phyloP scores from a whole-genome alignment of 92 coral and sea anemone genomes.

The Phenganax subtilis region DNA sequence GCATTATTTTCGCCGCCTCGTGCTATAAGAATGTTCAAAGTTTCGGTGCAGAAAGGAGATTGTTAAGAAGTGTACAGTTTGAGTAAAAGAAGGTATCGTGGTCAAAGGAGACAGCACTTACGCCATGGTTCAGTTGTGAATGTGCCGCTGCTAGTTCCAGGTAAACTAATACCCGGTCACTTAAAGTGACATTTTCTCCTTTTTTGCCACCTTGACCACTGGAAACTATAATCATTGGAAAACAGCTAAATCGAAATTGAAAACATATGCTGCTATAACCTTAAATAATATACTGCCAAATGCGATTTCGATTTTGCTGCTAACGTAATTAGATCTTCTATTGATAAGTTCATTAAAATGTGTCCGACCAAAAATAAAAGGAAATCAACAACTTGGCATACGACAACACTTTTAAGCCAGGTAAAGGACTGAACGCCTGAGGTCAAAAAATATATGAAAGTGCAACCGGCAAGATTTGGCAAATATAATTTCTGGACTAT shows the following conservation, averaged over 20 bases:
- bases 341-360: no score
- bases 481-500: no score
- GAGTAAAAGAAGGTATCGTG: no score
- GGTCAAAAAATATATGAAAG: no score
- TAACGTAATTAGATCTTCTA: no score
- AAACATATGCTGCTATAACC: neutral
- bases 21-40: conserved; percentile 55
- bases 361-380: no score
- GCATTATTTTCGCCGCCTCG: conserved; percentile 93
- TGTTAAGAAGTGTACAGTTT: neutral
- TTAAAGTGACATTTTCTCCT: conserved; percentile 58
- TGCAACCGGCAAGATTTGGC: no score
- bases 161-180: conserved; percentile 90
- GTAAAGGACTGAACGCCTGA: no score
- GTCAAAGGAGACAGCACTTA: conserved; percentile 17
- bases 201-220: conserved; percentile 54
- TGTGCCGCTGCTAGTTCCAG: conserved; percentile 92
- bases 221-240: conserved; percentile 24
- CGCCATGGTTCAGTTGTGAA: conserved; percentile 78
- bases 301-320: no score
- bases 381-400: no score
- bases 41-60: neutral
- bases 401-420: no score
- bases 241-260: neutral
- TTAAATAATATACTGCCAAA: no score